Percentiles rank a stretch among this genome's conserved stretches.
Evolutionary conservation across 2,888 invertebrate genomes (phyloP).

Genomic region (Tachystola acroxantha): DNA sequence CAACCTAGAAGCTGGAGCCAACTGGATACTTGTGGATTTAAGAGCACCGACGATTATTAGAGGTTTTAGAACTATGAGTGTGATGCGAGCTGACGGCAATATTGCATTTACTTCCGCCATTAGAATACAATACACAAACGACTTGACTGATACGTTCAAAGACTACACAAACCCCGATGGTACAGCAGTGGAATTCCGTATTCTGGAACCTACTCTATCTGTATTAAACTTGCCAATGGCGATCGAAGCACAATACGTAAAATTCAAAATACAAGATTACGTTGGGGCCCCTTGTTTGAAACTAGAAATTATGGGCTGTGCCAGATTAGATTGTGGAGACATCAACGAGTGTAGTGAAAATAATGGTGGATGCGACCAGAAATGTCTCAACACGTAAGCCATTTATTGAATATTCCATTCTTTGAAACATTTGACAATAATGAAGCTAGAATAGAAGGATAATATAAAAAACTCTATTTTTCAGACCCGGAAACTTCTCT

Average conservation of each 20-base stretch:
- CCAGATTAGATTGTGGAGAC: constrained; percentile 91
- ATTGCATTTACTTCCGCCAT: constrained; percentile 94
- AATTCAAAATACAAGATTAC: constrained; percentile 92
- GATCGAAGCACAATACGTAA: constrained; percentile 92
- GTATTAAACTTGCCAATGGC: constrained; percentile 93
- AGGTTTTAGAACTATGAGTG: constrained; percentile 94
- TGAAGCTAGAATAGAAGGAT: too few species aligned
- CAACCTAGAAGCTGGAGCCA: constrained; percentile 89
- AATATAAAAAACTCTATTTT: too few species aligned
- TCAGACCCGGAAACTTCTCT: constrained; percentile 89
- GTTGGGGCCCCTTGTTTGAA: constrained; percentile 93
- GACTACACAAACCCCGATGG: constrained; percentile 96
- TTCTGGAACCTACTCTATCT: constrained; percentile 93
- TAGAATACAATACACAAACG: constrained; percentile 91
- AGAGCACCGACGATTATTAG: constrained; percentile 92
- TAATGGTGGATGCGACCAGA: constrained; percentile 96
- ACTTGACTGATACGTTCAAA: constrained; percentile 91
- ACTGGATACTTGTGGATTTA: constrained; percentile 92
- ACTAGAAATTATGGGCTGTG: constrained; percentile 95
- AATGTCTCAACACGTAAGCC: constrained; percentile 88
- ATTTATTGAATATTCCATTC: background rate
- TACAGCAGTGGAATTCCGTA: constrained; percentile 94
- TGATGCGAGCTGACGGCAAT: constrained; percentile 88
- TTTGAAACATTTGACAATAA: background rate
- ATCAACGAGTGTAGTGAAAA: constrained; percentile 91